Conservation (phyloP, 2,113 vertebrate genomes). For the Nyctereutes procyonoides region DNA sequence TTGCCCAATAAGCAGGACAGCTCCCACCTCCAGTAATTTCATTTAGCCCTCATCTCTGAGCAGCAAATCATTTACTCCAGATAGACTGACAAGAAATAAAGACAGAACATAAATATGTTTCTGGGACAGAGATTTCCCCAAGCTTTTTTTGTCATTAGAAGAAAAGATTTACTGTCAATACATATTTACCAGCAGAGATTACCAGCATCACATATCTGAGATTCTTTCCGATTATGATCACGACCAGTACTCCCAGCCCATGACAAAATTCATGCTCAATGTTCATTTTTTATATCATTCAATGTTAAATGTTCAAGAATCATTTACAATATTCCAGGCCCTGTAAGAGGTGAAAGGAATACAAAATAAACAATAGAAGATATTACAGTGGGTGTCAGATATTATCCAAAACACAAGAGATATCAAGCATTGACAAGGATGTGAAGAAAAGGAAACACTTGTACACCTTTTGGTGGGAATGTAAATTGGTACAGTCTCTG, state of each 20-base stretch:
- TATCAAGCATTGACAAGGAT: not conserved
- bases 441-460: not conserved
- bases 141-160: not conserved
- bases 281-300: constrained; percentile 17
- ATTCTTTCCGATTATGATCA: constrained; percentile 62
- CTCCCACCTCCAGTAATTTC: not conserved
- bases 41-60: not conserved
- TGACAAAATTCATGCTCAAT: not conserved
- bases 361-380: not conserved
- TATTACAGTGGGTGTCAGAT: not conserved
- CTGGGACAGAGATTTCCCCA: not conserved
- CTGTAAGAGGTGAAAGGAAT: not conserved
- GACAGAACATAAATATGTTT: not conserved
- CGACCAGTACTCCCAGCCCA: not conserved
- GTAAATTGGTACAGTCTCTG: not conserved
- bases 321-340: not conserved
- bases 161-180: constrained; percentile 34
- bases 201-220: constrained; percentile 28
- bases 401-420: not conserved
- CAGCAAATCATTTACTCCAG: not conserved
- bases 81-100: constrained; percentile 7
- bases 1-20: not conserved
- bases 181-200: constrained; percentile 56
- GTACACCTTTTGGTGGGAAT: not conserved
- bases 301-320: not conserved